Conservation (phyloP, 1,140 invertebrate genomes). For the roundworm (Caenorhabditis elegans) region WBcel235 BX284604.4:12355501-12356000, state of each 20-base stretch:
- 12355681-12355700: too few species aligned
- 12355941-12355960: background rate
- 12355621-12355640: too few species aligned
- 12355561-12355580: background rate
- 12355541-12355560: background rate
- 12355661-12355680: too few species aligned
- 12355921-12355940: background rate
- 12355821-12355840: too few species aligned
- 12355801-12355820: slow-evolving; percentile 20
- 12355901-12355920: background rate
- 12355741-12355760: background rate
- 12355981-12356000: background rate
- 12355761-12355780: background rate
- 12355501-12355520: too few species aligned
- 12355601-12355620: background rate
- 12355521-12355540: too few species aligned
- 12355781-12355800: background rate
- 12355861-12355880: too few species aligned
- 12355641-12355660: too few species aligned
- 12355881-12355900: background rate
- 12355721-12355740: background rate
- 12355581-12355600: background rate
- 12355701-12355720: too few species aligned
- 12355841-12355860: background rate
- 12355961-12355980: background rate